Conservation (phyloP, 23 tunicate species). For the Styela clava region DNA sequence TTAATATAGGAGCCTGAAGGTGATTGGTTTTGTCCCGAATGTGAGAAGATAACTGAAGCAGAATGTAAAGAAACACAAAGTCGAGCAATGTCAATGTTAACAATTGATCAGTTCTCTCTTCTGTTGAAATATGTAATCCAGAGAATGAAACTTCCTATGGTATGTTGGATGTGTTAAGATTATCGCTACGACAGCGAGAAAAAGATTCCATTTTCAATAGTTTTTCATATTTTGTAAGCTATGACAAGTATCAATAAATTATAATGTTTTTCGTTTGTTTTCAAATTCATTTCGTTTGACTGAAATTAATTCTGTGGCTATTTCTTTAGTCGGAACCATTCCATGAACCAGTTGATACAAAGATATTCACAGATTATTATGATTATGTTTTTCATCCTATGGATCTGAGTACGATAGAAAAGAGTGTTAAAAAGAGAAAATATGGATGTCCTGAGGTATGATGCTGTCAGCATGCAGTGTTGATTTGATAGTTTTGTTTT, state of each 20-base stretch:
- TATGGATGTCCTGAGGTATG: conserved; percentile 95
- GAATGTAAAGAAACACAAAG: conserved; percentile 91
- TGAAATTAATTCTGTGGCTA: too few species aligned
- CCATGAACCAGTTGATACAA: conserved; percentile 87
- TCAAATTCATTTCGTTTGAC: too few species aligned
- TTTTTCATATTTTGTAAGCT: neutral
- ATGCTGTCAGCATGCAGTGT: neutral
- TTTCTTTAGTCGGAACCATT: conserved; percentile 76
- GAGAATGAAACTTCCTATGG: conserved; percentile 74
- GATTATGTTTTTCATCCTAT: conserved; percentile 99
- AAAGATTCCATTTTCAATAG: neutral
- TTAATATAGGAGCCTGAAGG: conserved; percentile 74
- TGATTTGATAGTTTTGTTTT: neutral
- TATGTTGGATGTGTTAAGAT: conserved; percentile 25
- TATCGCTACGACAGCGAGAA: neutral
- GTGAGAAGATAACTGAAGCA: conserved; percentile 77
- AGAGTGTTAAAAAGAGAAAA: conserved; percentile 53
- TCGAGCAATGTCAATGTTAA: conserved; percentile 64
- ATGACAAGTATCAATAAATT: neutral
- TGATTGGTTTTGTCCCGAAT: conserved; percentile 96
- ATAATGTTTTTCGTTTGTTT: too few species aligned
- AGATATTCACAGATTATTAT: conserved; percentile 70
- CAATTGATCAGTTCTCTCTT: conserved; percentile 55
- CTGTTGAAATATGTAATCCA: conserved; percentile 71
- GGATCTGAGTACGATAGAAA: conserved; percentile 84